Evolutionary conservation across 2,888 invertebrate genomes (phyloP).

Genomic region (Leptopilina myrica): DNA sequence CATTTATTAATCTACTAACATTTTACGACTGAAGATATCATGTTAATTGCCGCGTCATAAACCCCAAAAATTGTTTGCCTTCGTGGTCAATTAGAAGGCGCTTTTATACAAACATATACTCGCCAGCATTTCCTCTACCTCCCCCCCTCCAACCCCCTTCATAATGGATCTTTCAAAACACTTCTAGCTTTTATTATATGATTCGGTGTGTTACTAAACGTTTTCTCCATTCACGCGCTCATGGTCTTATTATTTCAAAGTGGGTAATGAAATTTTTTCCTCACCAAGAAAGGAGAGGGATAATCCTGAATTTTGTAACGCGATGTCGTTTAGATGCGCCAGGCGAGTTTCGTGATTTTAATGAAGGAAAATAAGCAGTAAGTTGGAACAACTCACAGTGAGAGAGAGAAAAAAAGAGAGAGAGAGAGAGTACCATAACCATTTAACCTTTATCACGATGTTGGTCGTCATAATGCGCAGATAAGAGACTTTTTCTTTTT

Average conservation of each 20-base stretch:
- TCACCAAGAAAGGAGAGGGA: background rate
- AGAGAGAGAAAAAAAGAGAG: background rate
- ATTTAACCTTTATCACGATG: constrained; percentile 60
- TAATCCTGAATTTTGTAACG: constrained; percentile 30
- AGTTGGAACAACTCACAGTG: background rate
- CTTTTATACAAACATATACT: background rate
- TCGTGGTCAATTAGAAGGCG: constrained; percentile 19
- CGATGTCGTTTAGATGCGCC: constrained; percentile 7
- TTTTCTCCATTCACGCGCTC: background rate
- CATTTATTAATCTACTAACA: background rate
- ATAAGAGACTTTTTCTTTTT: constrained; percentile 62
- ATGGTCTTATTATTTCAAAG: background rate
- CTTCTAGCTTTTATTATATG: constrained; percentile 14
- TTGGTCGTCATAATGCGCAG: constrained; percentile 58
- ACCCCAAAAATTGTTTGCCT: background rate
- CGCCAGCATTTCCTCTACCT: background rate
- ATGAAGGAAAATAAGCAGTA: constrained; percentile 34
- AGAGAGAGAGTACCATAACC: constrained; percentile 46
- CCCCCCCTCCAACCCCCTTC: background rate
- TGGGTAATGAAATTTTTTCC: constrained; percentile 22
- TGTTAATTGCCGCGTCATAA: constrained; percentile 2
- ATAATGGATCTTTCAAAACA: constrained; percentile 1
- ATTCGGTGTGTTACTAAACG: constrained; percentile 19
- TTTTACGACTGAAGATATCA: constrained; percentile 5
- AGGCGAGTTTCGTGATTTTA: constrained; percentile 29